phyloP scores from a whole-genome alignment of 1,140 invertebrate species.

The Drosophila sechellia region DNA sequence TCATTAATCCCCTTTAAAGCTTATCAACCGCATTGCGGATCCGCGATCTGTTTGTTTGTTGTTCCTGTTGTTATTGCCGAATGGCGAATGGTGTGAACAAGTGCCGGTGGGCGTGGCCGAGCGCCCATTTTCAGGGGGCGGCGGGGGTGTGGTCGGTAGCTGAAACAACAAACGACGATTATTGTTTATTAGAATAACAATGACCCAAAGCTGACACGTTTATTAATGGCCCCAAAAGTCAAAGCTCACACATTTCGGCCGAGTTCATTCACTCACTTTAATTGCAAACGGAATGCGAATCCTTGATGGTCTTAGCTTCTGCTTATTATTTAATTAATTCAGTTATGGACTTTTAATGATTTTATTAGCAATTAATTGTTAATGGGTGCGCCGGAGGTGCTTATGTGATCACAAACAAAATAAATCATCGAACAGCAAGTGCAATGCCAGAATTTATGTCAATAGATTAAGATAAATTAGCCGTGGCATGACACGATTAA shows the following conservation, averaged over 20 bases:
- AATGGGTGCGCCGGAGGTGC: slow-evolving; percentile 17
- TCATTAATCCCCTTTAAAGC: slow-evolving; percentile 9
- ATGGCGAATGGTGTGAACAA: slow-evolving; percentile 34
- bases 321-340: slow-evolving; percentile 54
- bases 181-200: slow-evolving; percentile 54
- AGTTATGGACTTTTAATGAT: slow-evolving; percentile 59
- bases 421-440: slow-evolving; percentile 19
- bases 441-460: slow-evolving; percentile 17
- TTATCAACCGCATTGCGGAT: slow-evolving; percentile 14
- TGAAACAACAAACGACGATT: slow-evolving; percentile 41
- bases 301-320: slow-evolving; percentile 33
- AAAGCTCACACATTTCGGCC: slow-evolving; percentile 28
- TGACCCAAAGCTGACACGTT: slow-evolving; percentile 46
- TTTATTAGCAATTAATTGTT: slow-evolving; percentile 60
- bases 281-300: slow-evolving; percentile 10
- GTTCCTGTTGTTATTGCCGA: slow-evolving; percentile 8
- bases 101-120: slow-evolving; percentile 26
- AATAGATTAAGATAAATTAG: slow-evolving; percentile 13
- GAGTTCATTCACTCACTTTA: slow-evolving; percentile 48
- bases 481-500: slow-evolving; percentile 6
- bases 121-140: not conserved
- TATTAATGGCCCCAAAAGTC: slow-evolving; percentile 36
- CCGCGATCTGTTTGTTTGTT: slow-evolving; percentile 23
- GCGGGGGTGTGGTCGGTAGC: slow-evolving; percentile 14
- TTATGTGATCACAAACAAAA: slow-evolving; percentile 22